phyloP scores from a whole-genome alignment of 2,888 invertebrate species.

The Camptogramma bilineatum region DNA sequence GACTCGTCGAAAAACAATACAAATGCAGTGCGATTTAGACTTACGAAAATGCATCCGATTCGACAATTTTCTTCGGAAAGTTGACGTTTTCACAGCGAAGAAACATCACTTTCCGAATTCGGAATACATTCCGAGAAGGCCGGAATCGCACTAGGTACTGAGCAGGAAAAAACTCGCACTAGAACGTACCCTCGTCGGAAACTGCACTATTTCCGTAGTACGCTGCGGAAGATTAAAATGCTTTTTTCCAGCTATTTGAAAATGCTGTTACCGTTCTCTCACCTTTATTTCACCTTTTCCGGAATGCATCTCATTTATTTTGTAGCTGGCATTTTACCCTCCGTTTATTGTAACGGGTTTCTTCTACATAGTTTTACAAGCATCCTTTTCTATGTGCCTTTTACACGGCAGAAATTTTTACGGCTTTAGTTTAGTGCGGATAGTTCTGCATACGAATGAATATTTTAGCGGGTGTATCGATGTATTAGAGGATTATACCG shows the following conservation, averaged over 20 bases:
- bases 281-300: constrained; percentile 32
- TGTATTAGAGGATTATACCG: constrained; percentile 2
- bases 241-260: constrained; percentile 25
- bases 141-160: too few relatives aligned
- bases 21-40: too few relatives aligned
- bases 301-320: constrained; percentile 44
- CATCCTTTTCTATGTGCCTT: constrained; percentile 28
- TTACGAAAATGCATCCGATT: too few relatives aligned
- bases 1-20: too few relatives aligned
- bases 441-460: constrained; percentile 6
- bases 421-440: constrained; percentile 14
- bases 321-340: constrained; percentile 37
- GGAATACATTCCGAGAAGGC: too few relatives aligned
- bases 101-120: too few relatives aligned
- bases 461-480: background rate
- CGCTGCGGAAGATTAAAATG: constrained; percentile 15
- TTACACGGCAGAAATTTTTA: constrained; percentile 28
- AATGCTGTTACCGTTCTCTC: constrained; percentile 22
- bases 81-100: too few relatives aligned
- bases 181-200: background rate
- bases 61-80: too few relatives aligned
- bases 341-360: constrained; percentile 37
- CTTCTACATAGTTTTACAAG: constrained; percentile 36
- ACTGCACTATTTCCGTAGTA: constrained; percentile 1
- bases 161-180: background rate